These are phyloP conservation scores for Bufo gargarizans DNA, from an alignment of 2,113 vertebrate genomes.

Conservation along the genomic window DNA sequence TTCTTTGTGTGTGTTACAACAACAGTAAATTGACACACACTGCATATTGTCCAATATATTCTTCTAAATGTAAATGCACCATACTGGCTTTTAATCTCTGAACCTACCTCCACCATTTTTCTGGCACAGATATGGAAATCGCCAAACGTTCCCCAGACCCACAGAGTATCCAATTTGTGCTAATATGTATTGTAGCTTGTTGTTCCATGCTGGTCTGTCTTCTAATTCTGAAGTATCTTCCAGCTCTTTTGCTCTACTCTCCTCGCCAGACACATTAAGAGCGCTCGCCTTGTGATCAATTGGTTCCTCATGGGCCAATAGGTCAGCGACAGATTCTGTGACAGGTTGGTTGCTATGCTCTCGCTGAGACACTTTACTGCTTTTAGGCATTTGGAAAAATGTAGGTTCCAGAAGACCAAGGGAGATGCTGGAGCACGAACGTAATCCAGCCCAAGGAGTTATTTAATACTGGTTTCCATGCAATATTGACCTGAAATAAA, in stretches of 20 bases:
- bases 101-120: slow-evolving; percentile 96
- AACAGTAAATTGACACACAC: too few species aligned
- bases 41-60: neutral
- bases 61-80: neutral
- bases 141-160: slow-evolving; percentile 96
- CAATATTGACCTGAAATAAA: neutral
- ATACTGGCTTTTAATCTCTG: neutral
- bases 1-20: too few species aligned
- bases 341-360: slow-evolving; percentile 95
- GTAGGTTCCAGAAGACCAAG: neutral
- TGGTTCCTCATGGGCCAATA: slow-evolving; percentile 92
- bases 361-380: slow-evolving; percentile 94
- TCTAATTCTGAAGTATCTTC: slow-evolving; percentile 83
- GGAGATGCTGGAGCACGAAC: neutral
- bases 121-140: slow-evolving; percentile 98
- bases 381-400: slow-evolving; percentile 85
- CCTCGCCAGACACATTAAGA: slow-evolving; percentile 83
- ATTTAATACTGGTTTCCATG: slow-evolving; percentile 16
- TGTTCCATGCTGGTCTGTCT: slow-evolving; percentile 96
- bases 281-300: slow-evolving; percentile 95
- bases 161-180: slow-evolving; percentile 97
- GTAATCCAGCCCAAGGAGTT: neutral
- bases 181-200: slow-evolving; percentile 96
- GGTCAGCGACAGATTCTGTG: slow-evolving; percentile 96
- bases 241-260: slow-evolving; percentile 77